Evolutionary conservation across 1,140 invertebrate genomes (phyloP).

Genomic region (Drosophila equinoxialis): DNA sequence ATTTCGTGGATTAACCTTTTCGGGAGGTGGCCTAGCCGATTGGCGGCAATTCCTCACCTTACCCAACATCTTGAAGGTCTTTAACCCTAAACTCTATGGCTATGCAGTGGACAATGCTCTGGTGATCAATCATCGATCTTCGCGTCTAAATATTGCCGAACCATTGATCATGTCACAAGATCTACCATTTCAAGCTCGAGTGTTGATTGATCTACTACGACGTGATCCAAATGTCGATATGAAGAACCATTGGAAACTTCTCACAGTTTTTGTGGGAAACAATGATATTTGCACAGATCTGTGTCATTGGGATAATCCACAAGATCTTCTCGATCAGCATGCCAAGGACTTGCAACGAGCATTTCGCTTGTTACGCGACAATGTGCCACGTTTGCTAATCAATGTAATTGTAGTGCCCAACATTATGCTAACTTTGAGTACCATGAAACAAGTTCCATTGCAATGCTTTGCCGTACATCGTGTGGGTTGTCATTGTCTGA

Average conservation of each 20-base stretch:
- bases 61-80: slow-evolving; percentile 86
- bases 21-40: slow-evolving; percentile 84
- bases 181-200: slow-evolving; percentile 86
- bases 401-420: slow-evolving; percentile 68
- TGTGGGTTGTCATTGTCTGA: slow-evolving; percentile 85
- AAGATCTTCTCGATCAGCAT: slow-evolving; percentile 55
- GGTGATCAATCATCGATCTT: slow-evolving; percentile 61
- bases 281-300: slow-evolving; percentile 89
- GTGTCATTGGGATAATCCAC: slow-evolving; percentile 82
- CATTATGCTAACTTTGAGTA: slow-evolving; percentile 65
- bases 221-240: slow-evolving; percentile 85
- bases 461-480: slow-evolving; percentile 81
- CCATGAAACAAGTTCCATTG: slow-evolving; percentile 64
- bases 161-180: slow-evolving; percentile 85
- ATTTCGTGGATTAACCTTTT: slow-evolving; percentile 72
- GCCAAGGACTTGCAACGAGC: slow-evolving; percentile 55
- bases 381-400: slow-evolving; percentile 69
- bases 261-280: slow-evolving; percentile 87
- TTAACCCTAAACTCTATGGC: slow-evolving; percentile 86
- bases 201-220: slow-evolving; percentile 86
- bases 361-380: slow-evolving; percentile 66
- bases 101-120: slow-evolving; percentile 74
- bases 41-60: slow-evolving; percentile 85
- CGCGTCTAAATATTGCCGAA: slow-evolving; percentile 87
- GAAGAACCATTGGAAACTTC: slow-evolving; percentile 87